Percentiles rank a stretch among this genome's conserved stretches.
phyloP scores from a whole-genome alignment of 2,797 vertebrate species.

The Malacoctenus gilli region DNA sequence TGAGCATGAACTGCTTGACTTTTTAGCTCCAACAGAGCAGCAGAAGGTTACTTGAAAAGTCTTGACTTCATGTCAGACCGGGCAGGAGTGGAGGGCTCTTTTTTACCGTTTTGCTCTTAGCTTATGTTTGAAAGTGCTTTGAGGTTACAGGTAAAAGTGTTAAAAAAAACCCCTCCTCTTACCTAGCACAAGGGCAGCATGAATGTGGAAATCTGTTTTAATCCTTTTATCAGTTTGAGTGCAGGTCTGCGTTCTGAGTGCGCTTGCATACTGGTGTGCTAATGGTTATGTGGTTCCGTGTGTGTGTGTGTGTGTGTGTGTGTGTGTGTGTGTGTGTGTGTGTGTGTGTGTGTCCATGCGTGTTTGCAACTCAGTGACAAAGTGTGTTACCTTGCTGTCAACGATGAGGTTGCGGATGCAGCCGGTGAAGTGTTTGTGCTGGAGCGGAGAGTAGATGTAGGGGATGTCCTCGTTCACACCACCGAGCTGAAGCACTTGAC shows the following conservation, averaged over 20 bases:
- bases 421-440: conserved; percentile 89
- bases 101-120: conserved; percentile 34
- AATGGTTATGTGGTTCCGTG: conserved; percentile 19
- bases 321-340: conserved; percentile 10
- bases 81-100: conserved; percentile 27
- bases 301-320: conserved; percentile 1
- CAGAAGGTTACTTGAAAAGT: conserved; percentile 42
- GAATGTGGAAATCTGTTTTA: conserved; percentile 49
- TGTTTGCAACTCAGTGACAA: too few species aligned
- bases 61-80: conserved; percentile 26
- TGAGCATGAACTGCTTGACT: conserved; percentile 29
- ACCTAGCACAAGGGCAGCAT: conserved; percentile 33
- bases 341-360: neutral
- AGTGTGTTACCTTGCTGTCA: conserved; percentile 88
- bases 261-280: conserved; percentile 17
- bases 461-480: conserved; percentile 88
- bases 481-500: conserved; percentile 88
- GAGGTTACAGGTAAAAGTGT: conserved; percentile 55
- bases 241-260: conserved; percentile 46
- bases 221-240: conserved; percentile 60
- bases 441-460: conserved; percentile 86
- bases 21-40: conserved; percentile 29
- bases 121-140: conserved; percentile 37
- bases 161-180: conserved; percentile 30
- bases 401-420: conserved; percentile 88